phyloP scores from a whole-genome alignment of 2,113 vertebrate species.

The Ammodytes marinus region DNA sequence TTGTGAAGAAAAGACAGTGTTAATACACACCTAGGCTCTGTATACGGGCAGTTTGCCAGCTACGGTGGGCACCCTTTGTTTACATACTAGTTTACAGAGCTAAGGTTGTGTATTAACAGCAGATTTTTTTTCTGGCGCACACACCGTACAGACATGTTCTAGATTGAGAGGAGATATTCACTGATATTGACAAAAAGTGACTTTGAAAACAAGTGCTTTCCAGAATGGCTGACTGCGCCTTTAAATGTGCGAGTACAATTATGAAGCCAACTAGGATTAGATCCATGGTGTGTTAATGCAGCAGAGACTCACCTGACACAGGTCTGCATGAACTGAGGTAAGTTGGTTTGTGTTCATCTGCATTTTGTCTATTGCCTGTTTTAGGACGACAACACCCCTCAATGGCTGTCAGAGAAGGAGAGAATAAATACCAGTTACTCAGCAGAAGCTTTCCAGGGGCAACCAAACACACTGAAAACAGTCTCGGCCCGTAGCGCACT shows the following conservation, averaged over 20 bases:
- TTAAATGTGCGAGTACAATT: not conserved
- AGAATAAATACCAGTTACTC: not conserved
- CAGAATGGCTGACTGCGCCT: no score
- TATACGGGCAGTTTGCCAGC: no score
- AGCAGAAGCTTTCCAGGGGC: slow-evolving; percentile 1
- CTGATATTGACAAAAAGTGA: no score
- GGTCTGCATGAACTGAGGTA: slow-evolving; percentile 99
- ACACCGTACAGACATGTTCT: no score
- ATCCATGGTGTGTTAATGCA: not conserved
- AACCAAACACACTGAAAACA: slow-evolving; percentile 9
- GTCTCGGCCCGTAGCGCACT: not conserved
- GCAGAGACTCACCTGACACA: slow-evolving; percentile 94
- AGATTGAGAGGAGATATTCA: no score
- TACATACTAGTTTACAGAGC: no score
- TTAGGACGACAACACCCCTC: slow-evolving; percentile 95
- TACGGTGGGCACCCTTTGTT: no score
- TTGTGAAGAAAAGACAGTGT: no score
- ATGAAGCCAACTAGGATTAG: not conserved
- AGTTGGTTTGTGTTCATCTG: slow-evolving; percentile 99
- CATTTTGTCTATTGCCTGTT: slow-evolving; percentile 99
- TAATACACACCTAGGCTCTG: no score
- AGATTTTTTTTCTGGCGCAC: no score
- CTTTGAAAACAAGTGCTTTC: no score
- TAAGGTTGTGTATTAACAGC: no score
- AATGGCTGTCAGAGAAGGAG: slow-evolving; percentile 87